Evolutionary conservation across 2,113 vertebrate genomes (phyloP), one percentile per base, ranked within the genome.

Genomic region (Lepidothrix coronata): DNA sequence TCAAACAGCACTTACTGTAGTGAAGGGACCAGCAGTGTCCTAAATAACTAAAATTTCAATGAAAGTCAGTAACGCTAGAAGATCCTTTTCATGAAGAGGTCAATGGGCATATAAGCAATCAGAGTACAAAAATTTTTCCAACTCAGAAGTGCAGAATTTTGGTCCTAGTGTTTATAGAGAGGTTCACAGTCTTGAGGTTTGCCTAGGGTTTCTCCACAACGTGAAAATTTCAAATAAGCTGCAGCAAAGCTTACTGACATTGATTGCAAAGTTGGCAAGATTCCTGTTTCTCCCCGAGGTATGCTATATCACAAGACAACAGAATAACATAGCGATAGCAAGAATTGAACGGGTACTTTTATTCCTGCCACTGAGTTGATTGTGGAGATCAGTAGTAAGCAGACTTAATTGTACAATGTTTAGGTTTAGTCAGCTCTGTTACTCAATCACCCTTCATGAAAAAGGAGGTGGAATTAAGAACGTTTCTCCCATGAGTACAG

Each of bases 391-490:
- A 89, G 33, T 21, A 76, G 54, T 62, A 93, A 91, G 62, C 23
- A 89, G 62, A 77, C n/a, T 88, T 88, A 61, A 80, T 21, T 68
- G 68, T 49, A 85, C 41, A 95, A 89, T 4, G 8, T 91, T 90
- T 79, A 58, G 6, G 19, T 75, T 59, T 67, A 25, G 77, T 79
- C 72, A 93, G 59, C 22, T 87, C 28, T 95, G 93, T 66, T 49
- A 62, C 48, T 43, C 48, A 43, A 59, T 83, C 55, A 48, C 5
- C 48, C 43, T 84, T 59, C 4, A 2, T 68, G 66, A 84, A 73
- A 22, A 54, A 85, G 63, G 48, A 76, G 77, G 65, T 86, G 79
- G 57, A 96, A 84, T 75, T 75, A 95, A 91, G 54, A 88, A 63
- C 27, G 52, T 61, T 89, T 81, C 15, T 84, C 31, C 41, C 41